Evolutionary conservation across 2,888 invertebrate genomes (phyloP), one percentile per base, ranked within the genome.

Genomic region (Epicampocera succincta): DNA sequence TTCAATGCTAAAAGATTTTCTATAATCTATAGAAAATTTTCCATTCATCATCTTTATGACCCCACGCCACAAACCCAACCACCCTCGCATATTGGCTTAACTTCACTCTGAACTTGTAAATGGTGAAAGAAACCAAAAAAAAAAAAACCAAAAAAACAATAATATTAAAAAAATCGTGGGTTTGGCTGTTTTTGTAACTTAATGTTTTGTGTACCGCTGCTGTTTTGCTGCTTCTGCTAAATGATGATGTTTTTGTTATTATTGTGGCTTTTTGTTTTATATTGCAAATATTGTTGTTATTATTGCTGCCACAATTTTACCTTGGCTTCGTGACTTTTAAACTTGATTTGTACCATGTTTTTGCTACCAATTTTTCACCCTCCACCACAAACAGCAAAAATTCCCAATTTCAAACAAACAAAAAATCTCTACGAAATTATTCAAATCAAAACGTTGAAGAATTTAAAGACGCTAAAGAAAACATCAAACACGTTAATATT

Each of bases 311-410:
- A 83, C 77, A 82, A 84, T 84, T 84, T 85, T 85, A 85, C 85
- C 85, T 85, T 85, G 85, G 85, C 85, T 85, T 85, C 85, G 85
- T 85, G 85, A 85, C 85, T 85, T 85, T 85, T 85, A 84, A 84
- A 84, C 85, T 85, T 84, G 83, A 84, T 82, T 82, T 78, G 69
- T 78, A 52, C 60, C 69, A 78, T 60, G 68, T 74, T 69, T 73
- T 48, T 63, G 33, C 21, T 61, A 17, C 25, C 46, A 68, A 33
- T 74, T 69, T 68, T 81, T 58, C 21, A 60, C 19, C 21, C 52
- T 52, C 21, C 15, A 25, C 1, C 68, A 3, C 13, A 33, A 29
- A 5, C 33, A 33, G 9, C 33, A 33, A 33, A 33, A 5, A 8
- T 33, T 33, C 5, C 3, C 3, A 33, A 6, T 33, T 33, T 33